Percentiles rank a stretch among this genome's conserved stretches.
phyloP scores from a whole-genome alignment of 2,113 vertebrate genomes.

The Cyphomyrus discorhynchus region DNA sequence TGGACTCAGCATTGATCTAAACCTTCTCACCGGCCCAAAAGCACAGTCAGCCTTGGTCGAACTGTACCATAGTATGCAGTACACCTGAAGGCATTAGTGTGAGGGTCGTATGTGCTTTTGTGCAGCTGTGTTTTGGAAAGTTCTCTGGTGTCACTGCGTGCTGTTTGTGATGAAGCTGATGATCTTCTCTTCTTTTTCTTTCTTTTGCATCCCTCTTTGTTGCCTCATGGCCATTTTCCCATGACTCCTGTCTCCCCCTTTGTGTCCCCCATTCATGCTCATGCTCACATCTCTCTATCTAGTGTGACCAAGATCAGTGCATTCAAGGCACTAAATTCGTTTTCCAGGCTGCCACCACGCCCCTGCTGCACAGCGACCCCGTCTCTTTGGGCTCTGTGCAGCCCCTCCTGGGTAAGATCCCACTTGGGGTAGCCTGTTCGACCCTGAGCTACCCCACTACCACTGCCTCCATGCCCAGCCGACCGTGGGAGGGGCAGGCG shows the following conservation, averaged over 20 bases:
- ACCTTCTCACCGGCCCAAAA: background rate
- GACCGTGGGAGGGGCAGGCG: slow-evolving; percentile 74
- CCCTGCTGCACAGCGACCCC: slow-evolving; percentile 80
- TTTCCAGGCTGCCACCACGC: slow-evolving; percentile 86
- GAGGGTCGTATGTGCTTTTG: background rate
- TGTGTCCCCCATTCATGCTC: slow-evolving; percentile 19
- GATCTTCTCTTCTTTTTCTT: slow-evolving; percentile 52
- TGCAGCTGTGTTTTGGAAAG: background rate
- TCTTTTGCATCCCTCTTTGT: slow-evolving; percentile 20
- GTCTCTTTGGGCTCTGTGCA: slow-evolving; percentile 72
- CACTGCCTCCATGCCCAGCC: slow-evolving; percentile 73
- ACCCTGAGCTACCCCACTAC: slow-evolving; percentile 64
- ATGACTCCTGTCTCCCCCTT: slow-evolving; percentile 18
- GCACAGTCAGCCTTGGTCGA: background rate
- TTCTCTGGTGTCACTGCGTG: background rate
- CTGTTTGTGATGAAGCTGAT: slow-evolving; percentile 38
- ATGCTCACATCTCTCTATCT: slow-evolving; percentile 43
- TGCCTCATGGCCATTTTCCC: slow-evolving; percentile 19
- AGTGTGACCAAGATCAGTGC: slow-evolving; percentile 95
- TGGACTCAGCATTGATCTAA: background rate
- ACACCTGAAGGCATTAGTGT: background rate
- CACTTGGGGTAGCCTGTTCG: slow-evolving; percentile 70
- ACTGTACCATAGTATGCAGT: background rate
- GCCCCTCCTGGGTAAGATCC: slow-evolving; percentile 69
- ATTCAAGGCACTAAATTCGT: slow-evolving; percentile 98